Evolutionary conservation across 2,888 invertebrate species (phyloP).

Genomic region (Apamea epomidion): DNA sequence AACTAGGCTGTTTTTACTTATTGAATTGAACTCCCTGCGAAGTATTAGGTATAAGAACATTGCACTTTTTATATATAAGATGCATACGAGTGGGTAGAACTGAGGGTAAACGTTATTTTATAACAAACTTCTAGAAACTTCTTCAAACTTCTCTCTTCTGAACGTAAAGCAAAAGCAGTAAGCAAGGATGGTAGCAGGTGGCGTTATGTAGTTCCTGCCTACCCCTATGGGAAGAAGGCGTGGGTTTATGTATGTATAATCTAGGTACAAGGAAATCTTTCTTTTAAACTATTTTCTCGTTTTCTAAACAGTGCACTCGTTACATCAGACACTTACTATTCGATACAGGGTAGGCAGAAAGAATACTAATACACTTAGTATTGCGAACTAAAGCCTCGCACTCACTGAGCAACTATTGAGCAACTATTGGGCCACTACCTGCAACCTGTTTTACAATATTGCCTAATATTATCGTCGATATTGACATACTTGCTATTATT

Average conservation of each 20-base stretch:
- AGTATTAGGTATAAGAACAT: background rate
- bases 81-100: too few species aligned
- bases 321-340: slow-evolving; percentile 47
- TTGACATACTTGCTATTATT: slow-evolving; percentile 39
- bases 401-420: slow-evolving; percentile 29
- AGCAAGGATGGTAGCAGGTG: too few species aligned
- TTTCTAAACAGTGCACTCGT: slow-evolving; percentile 43
- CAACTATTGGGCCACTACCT: slow-evolving; percentile 8
- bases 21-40: background rate
- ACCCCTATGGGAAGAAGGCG: background rate
- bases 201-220: background rate
- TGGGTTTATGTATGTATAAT: background rate
- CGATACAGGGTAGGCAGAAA: slow-evolving; percentile 40
- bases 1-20: too few species aligned
- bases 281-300: slow-evolving; percentile 28
- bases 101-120: background rate
- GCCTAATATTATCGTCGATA: slow-evolving; percentile 22
- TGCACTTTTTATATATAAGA: too few species aligned
- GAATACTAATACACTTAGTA: slow-evolving; percentile 49
- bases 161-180: background rate
- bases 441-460: slow-evolving; percentile 29
- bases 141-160: background rate
- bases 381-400: slow-evolving; percentile 14
- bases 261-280: slow-evolving; percentile 13
- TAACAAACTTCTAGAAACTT: background rate